Conservation (phyloP, 2,797 vertebrate species). For the Crenichthys baileyi region DNA sequence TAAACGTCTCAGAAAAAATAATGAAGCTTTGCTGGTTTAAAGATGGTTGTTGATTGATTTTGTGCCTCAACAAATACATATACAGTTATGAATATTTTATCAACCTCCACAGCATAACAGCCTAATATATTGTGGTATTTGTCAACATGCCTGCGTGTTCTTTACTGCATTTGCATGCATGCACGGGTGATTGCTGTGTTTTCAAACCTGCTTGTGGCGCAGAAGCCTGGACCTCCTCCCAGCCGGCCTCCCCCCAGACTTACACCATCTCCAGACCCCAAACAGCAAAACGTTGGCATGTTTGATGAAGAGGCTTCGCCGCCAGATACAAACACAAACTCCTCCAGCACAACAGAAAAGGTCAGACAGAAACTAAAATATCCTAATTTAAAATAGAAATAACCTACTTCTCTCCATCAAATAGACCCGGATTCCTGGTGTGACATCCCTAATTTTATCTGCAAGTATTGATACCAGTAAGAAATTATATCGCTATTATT, state of each 20-base stretch:
- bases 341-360: constrained; percentile 76
- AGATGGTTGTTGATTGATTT: too few relatives aligned
- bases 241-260: constrained; percentile 73
- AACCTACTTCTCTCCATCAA: neutral
- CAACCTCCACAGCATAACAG: too few relatives aligned
- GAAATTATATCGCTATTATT: too few relatives aligned
- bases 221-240: constrained; percentile 84
- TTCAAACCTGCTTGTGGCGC: constrained; percentile 26
- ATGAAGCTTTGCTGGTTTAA: too few relatives aligned
- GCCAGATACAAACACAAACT: constrained; percentile 79
- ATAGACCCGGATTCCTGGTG: neutral
- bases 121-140: neutral
- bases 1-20: constrained; percentile 35
- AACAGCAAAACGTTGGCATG: constrained; percentile 70
- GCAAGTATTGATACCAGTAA: too few relatives aligned
- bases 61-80: too few relatives aligned
- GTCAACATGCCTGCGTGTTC: constrained; percentile 12
- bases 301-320: constrained; percentile 82
- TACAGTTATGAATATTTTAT: too few relatives aligned
- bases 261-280: constrained; percentile 83
- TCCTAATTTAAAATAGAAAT: neutral
- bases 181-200: constrained; percentile 11
- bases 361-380: constrained; percentile 75
- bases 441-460: neutral
- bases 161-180: constrained; percentile 35